Evolutionary conservation across 1,140 invertebrate genomes (phyloP), one percentile per base, ranked within the genome.

Genomic region (Drosophila pseudoobscura): DNA sequence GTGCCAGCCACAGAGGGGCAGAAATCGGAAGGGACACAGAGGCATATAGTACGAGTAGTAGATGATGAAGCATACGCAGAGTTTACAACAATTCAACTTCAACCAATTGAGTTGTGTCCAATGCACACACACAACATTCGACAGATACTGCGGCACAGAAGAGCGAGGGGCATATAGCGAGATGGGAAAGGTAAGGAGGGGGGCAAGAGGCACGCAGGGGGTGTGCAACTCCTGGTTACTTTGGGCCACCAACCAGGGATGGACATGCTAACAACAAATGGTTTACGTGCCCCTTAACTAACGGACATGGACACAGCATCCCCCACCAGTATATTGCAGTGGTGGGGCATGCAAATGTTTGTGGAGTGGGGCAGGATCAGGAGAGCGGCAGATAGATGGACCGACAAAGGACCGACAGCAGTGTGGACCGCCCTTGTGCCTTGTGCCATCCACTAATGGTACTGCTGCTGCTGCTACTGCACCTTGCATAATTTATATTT

Each of bases 221-320:
- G 24, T 26, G 3, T 26, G 4, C 24, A 26, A 26, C 24, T 26
- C 5, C 24, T 26, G 3, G 4, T 26, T 26, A 26, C 24, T 26
- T 26, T 26, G 24, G 24, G 24, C 51, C 51, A 41, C 17, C 9
- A 49, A 41, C 43, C 54, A 58, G 50, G 39, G 78, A 75, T 70
- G 72, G 52, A 63, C 70, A 64, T 59, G 62, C 79, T 78, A 84
- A 85, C 77, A 78, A 66, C 69, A 87, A 85, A 80, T 85, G 82
- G 82, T 71, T 78, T 75, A 85, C 80, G 69, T 85, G 80, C 77
- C 61, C 60, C 57, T 57, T 63, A 68, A 79, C 75, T 54, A 79
- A 75, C 66, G 58, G 47, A 43, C 58, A 47, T 57, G 46, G 35
- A n/a, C 54, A 57, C 46, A 22, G 39, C 8, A 31, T 9, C 39